Conservation (phyloP, 2,888 invertebrate genomes). For the Tigriopus californicus region DNA sequence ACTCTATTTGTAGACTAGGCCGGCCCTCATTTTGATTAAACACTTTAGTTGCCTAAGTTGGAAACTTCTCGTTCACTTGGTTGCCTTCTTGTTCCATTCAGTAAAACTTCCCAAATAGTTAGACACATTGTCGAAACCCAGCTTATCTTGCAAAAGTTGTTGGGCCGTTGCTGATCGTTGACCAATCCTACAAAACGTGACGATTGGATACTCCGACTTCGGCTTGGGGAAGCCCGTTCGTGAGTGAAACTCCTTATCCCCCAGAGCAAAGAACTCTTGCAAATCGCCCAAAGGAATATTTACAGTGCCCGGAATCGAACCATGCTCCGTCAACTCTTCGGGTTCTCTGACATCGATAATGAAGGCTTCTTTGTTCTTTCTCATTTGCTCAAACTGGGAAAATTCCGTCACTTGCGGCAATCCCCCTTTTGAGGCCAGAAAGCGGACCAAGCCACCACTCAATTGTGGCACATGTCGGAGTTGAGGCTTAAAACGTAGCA, state of each 20-base stretch:
- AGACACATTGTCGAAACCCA: background rate
- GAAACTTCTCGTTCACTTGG: too few relatives aligned
- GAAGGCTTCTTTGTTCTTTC: background rate
- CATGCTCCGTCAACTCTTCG: background rate
- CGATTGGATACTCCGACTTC: background rate
- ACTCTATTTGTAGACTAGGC: too few relatives aligned
- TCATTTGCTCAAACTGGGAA: too few relatives aligned
- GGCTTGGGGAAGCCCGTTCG: background rate
- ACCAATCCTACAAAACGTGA: conserved; percentile 1
- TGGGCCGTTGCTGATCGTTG: background rate
- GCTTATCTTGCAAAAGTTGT: background rate
- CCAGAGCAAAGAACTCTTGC: background rate
- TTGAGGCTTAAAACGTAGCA: too few relatives aligned
- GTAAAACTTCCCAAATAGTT: background rate
- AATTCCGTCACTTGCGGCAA: too few relatives aligned
- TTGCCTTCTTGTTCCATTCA: background rate
- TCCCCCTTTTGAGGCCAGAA: too few relatives aligned
- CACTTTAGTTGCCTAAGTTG: too few relatives aligned
- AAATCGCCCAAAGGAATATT: conserved; percentile 4
- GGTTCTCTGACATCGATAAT: conserved; percentile 7
- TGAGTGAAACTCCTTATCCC: background rate
- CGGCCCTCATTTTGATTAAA: too few relatives aligned
- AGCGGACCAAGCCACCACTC: too few relatives aligned
- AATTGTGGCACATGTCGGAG: too few relatives aligned
- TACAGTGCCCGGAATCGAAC: background rate